Base-by-base conservation (phyloP, 2,888 invertebrate species). In the Auanema sp. region DNA sequence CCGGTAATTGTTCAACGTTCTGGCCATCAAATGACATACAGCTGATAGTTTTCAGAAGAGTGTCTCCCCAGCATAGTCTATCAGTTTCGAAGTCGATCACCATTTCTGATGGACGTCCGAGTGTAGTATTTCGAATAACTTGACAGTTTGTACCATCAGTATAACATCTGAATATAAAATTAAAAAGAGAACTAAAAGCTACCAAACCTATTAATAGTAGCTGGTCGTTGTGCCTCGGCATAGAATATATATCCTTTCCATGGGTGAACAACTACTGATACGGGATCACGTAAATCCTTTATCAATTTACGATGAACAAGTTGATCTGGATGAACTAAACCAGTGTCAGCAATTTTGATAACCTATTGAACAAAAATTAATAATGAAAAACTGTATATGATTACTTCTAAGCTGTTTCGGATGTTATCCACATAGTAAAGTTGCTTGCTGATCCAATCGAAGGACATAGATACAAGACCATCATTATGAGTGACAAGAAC, bases 201-300 rank as follows among this genome's bases (percentile, higher is more conserved):
- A 10, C 47, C 3, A 21, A 52, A 92, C 75, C 95, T 88, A 61
- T 93, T 94, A 69, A 97, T 97, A 84, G 95, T 95, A 0, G 96
- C 95, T 0, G 95, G 95, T 3, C 81, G 64, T 60, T 79, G 93
- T 92, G 95, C 94, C 84, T 96, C 95, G 0, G 94, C 91, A 87
- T 92, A 96, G 86, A 94, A 96, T 56, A 96, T 90, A 79, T 88
- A 92, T 44, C 87, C 87, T 82, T 90, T 90, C 83, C 93, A 93
- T 0, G 97, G 97, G 86, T 97, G 95, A 0, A 96, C 92, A 0
- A 94, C 96, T 65, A 98, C 93, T 5, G 95, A 95, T 78, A 96
- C 88, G 0, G 96, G 97, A 66, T 95, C 88, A 83, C 94, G 94
- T 80, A 77, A 65, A 23, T 68, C 69, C 5, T 70, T 60, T 41